A percentile compares a stretch with the other conserved stretches of the same genome.
Evolutionary conservation across 2,113 vertebrate species (phyloP).

Genomic region (Crotalus helleri): DNA sequence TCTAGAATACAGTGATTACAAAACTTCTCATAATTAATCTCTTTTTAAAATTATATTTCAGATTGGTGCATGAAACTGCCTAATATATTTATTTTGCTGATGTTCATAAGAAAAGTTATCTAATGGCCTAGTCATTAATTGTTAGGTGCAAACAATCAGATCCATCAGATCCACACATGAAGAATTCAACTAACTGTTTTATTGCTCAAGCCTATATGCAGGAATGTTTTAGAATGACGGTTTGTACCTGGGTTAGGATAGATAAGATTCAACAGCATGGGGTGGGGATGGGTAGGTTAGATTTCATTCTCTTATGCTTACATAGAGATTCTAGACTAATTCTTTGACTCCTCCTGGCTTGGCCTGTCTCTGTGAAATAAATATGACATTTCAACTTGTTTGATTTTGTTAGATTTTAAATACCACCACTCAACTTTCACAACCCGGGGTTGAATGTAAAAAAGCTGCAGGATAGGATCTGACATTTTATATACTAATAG

Average conservation of each 20-base stretch:
- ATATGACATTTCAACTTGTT: neutral
- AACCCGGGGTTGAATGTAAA: neutral
- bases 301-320: neutral
- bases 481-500: neutral
- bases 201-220: neutral
- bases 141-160: neutral
- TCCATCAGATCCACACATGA: neutral
- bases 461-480: neutral
- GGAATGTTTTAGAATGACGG: neutral
- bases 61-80: neutral
- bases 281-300: neutral
- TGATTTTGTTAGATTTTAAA: neutral
- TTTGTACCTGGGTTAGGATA: neutral
- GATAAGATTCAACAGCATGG: neutral
- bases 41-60: neutral
- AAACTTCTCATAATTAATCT: neutral
- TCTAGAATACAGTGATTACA: neutral
- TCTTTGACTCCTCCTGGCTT: neutral
- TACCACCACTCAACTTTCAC: neutral
- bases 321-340: neutral
- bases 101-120: neutral
- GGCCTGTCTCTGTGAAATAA: neutral
- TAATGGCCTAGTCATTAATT: neutral
- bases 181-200: neutral
- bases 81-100: neutral